Evolutionary conservation across 2,113 vertebrate species (phyloP), one percentile per base, ranked within the genome.

Genomic region (Mus pahari): DNA sequence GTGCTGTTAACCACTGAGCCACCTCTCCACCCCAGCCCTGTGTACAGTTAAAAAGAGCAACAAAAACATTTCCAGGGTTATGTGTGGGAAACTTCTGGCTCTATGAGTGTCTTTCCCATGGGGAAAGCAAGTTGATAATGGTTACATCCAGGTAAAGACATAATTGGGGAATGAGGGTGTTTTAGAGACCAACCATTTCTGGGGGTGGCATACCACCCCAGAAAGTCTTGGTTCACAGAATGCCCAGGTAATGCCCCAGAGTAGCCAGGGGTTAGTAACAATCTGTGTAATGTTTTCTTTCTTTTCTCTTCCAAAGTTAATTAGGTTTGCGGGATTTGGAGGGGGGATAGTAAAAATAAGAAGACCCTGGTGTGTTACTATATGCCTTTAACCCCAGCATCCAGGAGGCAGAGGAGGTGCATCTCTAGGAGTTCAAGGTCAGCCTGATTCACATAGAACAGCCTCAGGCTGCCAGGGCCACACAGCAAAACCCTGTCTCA

Each of bases 21-120:
- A 62, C 17, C 81, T 17, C n/a, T 82, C 14, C n/a, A 60, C 55
- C 36, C 20, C n/a, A 28, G 53, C 62, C 66, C 60, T 86, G 86
- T 89, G 91, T 82, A 86, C 3, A 66, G 20, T 71, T 48, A 91
- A 33, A 84, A 93, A 94, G 53, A 70, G 10, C 87, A 96, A 24
- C 88, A 39, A 77, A 60, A 55, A 70, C 71, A 14, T 60, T 92
- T 91, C 89, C 33, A 53, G 90, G 66, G 71, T 64, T 68, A 45
- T 50, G 12, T 39, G 39, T 70, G 64, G 60, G 92, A 73, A 45
- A 39, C 86, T 89, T 86, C 71, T 95, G 70, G 48, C 26, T 62
- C 33, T 45, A 90, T 24, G 78, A 45, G 64, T 3, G 64, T 12
- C 12, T 78, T 53, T 66, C 60, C 58, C 55, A 45, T 55, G 36